phyloP scores from a whole-genome alignment of 2,113 vertebrate genomes.

The Leptodactylus fuscus region DNA sequence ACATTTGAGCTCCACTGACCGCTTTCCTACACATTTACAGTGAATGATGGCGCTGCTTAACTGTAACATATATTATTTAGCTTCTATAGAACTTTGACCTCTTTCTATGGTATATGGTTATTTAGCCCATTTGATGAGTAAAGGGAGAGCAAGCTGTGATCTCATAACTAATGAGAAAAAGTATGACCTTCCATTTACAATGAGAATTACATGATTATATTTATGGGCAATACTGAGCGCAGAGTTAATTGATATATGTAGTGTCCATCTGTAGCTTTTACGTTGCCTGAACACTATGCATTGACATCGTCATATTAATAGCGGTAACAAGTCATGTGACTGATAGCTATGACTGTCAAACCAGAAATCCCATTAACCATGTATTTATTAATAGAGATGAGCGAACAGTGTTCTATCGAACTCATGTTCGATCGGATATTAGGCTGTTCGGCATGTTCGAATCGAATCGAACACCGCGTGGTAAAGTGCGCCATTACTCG shows the following conservation, averaged over 20 bases:
- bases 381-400: constrained; percentile 4
- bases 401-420: no score
- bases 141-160: background rate
- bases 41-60: background rate
- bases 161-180: background rate
- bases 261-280: background rate
- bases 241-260: background rate
- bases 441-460: no score
- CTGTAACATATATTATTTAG: background rate
- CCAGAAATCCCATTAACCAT: constrained; percentile 16
- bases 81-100: background rate
- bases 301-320: background rate
- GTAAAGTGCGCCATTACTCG: no score
- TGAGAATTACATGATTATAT: background rate
- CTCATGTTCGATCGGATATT: no score
- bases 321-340: background rate
- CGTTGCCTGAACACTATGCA: background rate
- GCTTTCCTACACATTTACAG: background rate
- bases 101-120: background rate
- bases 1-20: constrained; percentile 16
- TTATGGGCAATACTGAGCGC: background rate
- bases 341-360: background rate
- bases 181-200: background rate
- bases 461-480: no score
- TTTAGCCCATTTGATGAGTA: background rate